Percentiles rank a stretch among this genome's conserved stretches.
These are phyloP conservation scores for Caenorhabditis angaria DNA, from an alignment of 2,888 invertebrate genomes.

Conservation along the genomic window DNA sequence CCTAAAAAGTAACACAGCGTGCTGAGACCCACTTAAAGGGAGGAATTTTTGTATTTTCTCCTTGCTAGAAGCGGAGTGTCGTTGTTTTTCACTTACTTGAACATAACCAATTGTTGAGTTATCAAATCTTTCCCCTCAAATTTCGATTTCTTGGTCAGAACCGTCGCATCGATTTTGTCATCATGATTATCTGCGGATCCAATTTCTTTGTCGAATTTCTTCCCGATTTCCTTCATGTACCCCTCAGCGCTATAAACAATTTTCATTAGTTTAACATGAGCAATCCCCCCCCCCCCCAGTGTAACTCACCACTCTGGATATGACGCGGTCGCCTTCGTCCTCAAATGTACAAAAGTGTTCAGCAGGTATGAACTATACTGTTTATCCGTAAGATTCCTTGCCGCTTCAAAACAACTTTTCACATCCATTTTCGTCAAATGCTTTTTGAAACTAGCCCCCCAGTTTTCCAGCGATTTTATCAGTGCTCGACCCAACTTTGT, in stretches of 20 bases:
- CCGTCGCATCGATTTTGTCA: constrained; percentile 26
- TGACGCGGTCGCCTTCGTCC: constrained; percentile 54
- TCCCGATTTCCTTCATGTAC: constrained; percentile 43
- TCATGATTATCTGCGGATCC: constrained; percentile 42
- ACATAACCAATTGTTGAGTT: constrained; percentile 22
- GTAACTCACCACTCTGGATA: constrained; percentile 59
- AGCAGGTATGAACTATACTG: constrained; percentile 40
- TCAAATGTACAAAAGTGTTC: constrained; percentile 59
- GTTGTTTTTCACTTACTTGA: constrained; percentile 3
- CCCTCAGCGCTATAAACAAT: constrained; percentile 42
- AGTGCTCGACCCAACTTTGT: constrained; percentile 34
- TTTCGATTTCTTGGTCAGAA: not conserved
- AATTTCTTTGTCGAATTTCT: constrained; percentile 50
- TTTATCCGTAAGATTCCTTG: constrained; percentile 13
- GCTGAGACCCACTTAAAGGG: too few species aligned
- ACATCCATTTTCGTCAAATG: not conserved
- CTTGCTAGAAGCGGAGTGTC: not conserved
- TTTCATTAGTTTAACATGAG: too few species aligned
- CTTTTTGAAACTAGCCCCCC: constrained; percentile 14
- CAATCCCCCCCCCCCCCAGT: not conserved
- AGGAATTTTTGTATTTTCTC: not conserved
- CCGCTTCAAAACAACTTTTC: constrained; percentile 31
- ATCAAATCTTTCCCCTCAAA: constrained; percentile 8
- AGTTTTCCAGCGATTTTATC: constrained; percentile 31
- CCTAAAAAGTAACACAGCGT: too few species aligned